A percentile compares a stretch with the other conserved stretches of the same genome.
These are phyloP conservation scores for Pelochelys cantorii DNA, from an alignment of 2,797 vertebrate genomes.

Conservation along the genomic window DNA sequence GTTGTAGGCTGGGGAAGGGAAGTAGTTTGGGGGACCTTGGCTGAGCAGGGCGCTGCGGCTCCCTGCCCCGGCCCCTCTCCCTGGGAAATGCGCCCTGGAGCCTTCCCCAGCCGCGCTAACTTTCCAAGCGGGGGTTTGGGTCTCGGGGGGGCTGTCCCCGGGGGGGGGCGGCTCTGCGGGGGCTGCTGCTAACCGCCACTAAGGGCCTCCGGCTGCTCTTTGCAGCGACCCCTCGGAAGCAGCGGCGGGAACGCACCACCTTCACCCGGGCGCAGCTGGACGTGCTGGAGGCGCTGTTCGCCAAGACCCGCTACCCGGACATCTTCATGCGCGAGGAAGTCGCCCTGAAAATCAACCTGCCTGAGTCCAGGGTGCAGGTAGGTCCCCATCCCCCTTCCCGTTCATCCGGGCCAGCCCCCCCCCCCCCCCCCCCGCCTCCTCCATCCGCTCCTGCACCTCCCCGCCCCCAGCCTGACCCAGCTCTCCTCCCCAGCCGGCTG, in stretches of 20 bases:
- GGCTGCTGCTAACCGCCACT: slow-evolving; percentile 59
- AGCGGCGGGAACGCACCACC: slow-evolving; percentile 95
- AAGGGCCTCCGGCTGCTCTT: slow-evolving; percentile 72
- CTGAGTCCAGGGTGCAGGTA: slow-evolving; percentile 97
- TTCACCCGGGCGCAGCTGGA: slow-evolving; percentile 97
- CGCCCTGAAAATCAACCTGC: slow-evolving; percentile 97
- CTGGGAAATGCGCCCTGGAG: neutral
- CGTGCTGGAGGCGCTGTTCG: slow-evolving; percentile 95
- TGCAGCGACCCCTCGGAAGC: slow-evolving; percentile 95
- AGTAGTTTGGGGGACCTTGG: neutral
- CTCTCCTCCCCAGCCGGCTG: neutral
- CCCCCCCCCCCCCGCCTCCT: neutral
- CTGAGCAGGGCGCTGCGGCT: neutral
- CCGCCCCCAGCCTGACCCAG: rapidly evolving
- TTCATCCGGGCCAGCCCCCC: neutral
- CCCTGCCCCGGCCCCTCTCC: neutral
- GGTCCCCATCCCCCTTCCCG: slow-evolving; percentile 20
- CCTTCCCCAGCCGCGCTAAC: neutral
- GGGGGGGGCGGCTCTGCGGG: neutral
- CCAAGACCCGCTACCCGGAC: slow-evolving; percentile 97
- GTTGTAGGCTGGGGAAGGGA: neutral
- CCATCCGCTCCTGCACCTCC: neutral
- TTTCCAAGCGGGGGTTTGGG: too few species aligned
- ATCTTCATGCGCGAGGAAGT: slow-evolving; percentile 99
- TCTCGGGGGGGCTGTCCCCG: rapidly evolving